Base-by-base conservation (phyloP, 2,888 invertebrate genomes). In the Autographa pulchrina region DNA sequence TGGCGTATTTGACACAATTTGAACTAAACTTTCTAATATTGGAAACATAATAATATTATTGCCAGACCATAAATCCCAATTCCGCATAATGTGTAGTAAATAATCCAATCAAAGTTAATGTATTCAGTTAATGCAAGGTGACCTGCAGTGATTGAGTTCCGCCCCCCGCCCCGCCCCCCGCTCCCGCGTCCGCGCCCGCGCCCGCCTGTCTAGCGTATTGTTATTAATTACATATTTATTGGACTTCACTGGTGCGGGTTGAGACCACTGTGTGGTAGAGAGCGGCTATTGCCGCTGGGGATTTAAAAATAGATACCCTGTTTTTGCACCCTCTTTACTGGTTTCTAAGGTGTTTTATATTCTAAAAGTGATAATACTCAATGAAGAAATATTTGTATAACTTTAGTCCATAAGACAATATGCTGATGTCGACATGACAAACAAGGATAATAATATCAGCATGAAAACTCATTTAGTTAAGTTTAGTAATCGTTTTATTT, bases 181-280 rank as follows among this genome's bases (percentile, higher is more conserved):
- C 48, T 14, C 43, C 43, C 43, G 54, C 54, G 20, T 2, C 59
- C 59, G 54, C 54, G 20, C 5, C 59, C 59, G 63, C 60, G 54
- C 32, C 78, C 54, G 69, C 65, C 67, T 62, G 68, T 63, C 76
- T 81, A 64, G 54, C 64, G 62, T 68, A 72, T 72, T 79, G 78
- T 79, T 79, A 79, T 79, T 79, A 79, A 78, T 79, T 79, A 79
- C 67, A 70, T 71, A 81, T 79, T 79, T 70, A 83, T 84, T 83
- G 82, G 68, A 25, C 65, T 79, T 68, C 64, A 72, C 56, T 60
- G 16, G 25, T 25, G 1, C 9, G 41, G 60, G 65, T 14, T 14
- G 0, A 4, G 43, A 9, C 0, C 52, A 59, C 5, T 9, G 25
- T 0, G 9, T 1, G n/a, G 68, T 58, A n/a, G 32, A 35, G 0